phyloP scores from a whole-genome alignment of 2,113 vertebrate species.

The Brienomyrus brachyistius region DNA sequence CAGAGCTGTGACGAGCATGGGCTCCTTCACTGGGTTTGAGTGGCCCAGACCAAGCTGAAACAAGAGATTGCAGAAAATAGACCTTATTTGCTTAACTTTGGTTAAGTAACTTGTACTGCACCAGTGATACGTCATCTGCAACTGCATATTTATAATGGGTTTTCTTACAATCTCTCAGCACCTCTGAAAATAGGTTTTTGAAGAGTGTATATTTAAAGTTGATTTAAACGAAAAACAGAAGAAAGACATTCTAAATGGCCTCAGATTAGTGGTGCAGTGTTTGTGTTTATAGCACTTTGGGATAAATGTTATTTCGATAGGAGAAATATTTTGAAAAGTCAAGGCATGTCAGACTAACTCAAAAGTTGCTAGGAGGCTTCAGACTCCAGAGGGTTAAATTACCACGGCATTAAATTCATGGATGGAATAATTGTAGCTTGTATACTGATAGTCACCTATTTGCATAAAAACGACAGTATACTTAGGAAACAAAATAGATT shows the following conservation, averaged over 20 bases:
- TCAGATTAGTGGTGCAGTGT: too few species aligned
- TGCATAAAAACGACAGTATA: neutral
- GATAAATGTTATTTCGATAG: too few species aligned
- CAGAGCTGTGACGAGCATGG: slow-evolving; percentile 53
- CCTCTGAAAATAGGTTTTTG: too few species aligned
- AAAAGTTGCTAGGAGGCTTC: too few species aligned
- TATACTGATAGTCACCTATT: neutral
- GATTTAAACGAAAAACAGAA: too few species aligned
- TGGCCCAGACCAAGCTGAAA: slow-evolving; percentile 65
- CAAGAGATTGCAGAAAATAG: neutral
- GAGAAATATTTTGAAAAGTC: too few species aligned
- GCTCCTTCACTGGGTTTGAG: slow-evolving; percentile 61
- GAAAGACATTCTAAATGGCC: too few species aligned
- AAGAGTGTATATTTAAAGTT: too few species aligned
- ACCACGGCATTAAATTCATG: neutral
- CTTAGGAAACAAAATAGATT: neutral
- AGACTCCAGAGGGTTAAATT: neutral
- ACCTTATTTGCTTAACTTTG: neutral
- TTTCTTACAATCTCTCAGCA: too few species aligned
- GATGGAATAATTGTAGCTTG: neutral
- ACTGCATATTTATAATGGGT: too few species aligned
- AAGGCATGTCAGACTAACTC: too few species aligned
- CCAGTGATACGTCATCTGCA: neutral
- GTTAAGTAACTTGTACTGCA: neutral
- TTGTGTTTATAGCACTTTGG: too few species aligned